phyloP scores from a whole-genome alignment of 2,797 vertebrate species.

The Petrocephalus schoutedeni region DNA sequence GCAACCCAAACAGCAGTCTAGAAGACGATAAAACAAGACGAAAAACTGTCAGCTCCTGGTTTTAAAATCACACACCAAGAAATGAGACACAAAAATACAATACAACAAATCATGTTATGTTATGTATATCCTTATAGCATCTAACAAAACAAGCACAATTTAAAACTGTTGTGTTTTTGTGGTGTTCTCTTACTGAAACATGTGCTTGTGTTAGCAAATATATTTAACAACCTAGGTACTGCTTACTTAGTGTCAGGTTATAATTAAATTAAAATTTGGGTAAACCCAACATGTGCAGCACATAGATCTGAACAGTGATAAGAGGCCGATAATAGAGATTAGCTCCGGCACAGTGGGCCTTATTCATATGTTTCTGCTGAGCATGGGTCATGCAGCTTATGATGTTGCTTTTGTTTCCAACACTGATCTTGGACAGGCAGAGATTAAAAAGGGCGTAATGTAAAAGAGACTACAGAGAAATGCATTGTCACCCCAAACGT shows the following conservation, averaged over 20 bases:
- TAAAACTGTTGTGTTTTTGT: neutral
- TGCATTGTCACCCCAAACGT: neutral
- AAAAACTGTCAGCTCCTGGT: neutral
- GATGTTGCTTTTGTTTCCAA: neutral
- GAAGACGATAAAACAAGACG: neutral
- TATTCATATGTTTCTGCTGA: neutral
- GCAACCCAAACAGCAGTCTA: neutral
- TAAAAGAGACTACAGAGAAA: neutral
- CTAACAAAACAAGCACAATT: neutral
- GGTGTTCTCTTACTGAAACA: neutral
- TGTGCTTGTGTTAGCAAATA: neutral
- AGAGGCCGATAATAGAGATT: slow-evolving; percentile 3
- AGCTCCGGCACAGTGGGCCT: neutral
- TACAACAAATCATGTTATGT: neutral
- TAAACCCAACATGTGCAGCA: neutral
- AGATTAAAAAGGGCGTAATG: neutral
- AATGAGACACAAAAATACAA: neutral
- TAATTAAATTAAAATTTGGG: neutral
- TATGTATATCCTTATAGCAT: neutral
- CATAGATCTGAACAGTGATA: neutral
- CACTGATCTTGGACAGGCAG: neutral
- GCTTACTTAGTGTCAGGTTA: neutral
- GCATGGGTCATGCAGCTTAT: neutral
- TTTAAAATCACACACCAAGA: neutral
- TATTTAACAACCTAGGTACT: neutral